These are phyloP conservation scores for Agapornis canus DNA, from an alignment of 2,797 vertebrate genomes.

Conservation along the genomic window DNA sequence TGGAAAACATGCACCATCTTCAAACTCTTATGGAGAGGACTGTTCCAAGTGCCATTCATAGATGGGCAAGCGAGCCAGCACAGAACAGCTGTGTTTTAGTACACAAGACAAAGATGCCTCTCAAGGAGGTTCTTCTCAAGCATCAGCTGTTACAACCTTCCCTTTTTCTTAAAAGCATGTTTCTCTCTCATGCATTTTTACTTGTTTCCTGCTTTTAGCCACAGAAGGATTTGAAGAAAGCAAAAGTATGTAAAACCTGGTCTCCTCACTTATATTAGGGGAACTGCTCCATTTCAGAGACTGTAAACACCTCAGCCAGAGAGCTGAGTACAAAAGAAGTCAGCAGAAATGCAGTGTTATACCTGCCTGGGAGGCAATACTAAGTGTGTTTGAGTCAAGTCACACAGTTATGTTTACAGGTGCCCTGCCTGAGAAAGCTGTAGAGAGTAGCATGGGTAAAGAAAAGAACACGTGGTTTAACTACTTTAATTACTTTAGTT, in stretches of 20 bases:
- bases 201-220: conserved; percentile 4
- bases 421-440: background rate
- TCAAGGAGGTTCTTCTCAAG: background rate
- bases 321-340: background rate
- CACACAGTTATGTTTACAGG: background rate
- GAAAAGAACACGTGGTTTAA: background rate
- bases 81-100: background rate
- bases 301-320: background rate
- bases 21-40: background rate
- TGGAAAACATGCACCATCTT: background rate
- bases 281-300: background rate
- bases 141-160: background rate
- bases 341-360: background rate
- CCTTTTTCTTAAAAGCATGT: background rate
- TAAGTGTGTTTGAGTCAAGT: background rate
- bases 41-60: background rate
- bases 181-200: background rate
- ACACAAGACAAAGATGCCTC: background rate
- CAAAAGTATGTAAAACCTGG: background rate
- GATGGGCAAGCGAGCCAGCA: background rate
- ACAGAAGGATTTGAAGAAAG: background rate
- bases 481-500: too few species aligned
- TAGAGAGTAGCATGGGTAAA: background rate
- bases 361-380: background rate
- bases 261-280: background rate